Conservation (phyloP, 2,888 invertebrate species). For the Papilio gigon region DNA sequence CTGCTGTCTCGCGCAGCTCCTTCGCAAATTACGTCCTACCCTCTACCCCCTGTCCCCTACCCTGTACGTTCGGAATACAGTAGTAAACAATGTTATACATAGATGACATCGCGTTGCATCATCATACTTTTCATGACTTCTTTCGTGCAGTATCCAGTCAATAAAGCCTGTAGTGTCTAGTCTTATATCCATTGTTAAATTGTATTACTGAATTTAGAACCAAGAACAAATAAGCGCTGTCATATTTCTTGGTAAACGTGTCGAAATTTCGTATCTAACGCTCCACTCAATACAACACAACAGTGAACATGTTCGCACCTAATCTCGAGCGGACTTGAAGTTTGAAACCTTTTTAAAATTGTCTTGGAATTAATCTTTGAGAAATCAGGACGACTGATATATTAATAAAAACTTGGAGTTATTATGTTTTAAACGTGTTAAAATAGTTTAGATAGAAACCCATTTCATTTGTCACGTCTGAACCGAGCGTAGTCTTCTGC, state of each 20-base stretch:
- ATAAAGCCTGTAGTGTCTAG: too few species aligned
- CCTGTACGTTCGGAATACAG: background rate
- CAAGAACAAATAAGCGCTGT: too few species aligned
- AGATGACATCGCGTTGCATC: background rate
- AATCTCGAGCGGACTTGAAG: background rate
- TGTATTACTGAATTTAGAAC: too few species aligned
- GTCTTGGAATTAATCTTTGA: constrained; percentile 14
- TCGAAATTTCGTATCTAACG: background rate
- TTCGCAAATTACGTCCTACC: constrained; percentile 27
- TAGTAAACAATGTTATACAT: background rate
- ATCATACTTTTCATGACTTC: too few species aligned
- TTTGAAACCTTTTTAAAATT: constrained; percentile 3
- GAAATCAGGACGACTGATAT: constrained; percentile 18
- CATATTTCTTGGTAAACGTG: too few species aligned
- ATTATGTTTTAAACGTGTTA: background rate
- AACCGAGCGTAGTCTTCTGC: background rate
- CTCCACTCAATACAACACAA: background rate
- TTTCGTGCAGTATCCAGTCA: too few species aligned
- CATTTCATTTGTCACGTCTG: too few species aligned
- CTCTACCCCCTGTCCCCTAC: background rate
- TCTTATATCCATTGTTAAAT: too few species aligned
- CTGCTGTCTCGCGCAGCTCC: constrained; percentile 36
- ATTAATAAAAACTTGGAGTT: constrained; percentile 1
- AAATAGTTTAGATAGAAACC: background rate
- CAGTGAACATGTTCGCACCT: background rate